Percentiles rank a stretch among this genome's conserved stretches.
These are phyloP conservation scores for Xanthia togata DNA, from an alignment of 2,888 invertebrate genomes.

Conservation along the genomic window DNA sequence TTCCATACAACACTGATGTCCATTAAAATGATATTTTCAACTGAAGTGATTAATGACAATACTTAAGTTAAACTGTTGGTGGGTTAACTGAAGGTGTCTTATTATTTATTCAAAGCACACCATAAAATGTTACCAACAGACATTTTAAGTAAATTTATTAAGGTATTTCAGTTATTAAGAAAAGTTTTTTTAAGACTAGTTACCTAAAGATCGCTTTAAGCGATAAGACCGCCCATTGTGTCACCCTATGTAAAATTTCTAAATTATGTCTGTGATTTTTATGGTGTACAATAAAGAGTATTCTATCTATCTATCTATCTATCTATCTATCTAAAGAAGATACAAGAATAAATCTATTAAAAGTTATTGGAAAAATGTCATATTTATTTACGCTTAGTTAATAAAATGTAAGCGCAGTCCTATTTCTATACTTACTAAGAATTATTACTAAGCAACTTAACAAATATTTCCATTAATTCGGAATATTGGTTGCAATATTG, in stretches of 20 bases:
- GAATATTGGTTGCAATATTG: not conserved
- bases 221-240: no score
- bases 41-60: conserved; percentile 26
- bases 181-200: not conserved
- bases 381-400: no score
- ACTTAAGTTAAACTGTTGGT: not conserved
- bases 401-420: not conserved
- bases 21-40: not conserved
- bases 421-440: not conserved
- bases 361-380: not conserved
- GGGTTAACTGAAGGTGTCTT: no score
- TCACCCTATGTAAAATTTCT: no score
- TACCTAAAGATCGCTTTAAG: no score
- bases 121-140: not conserved
- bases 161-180: conserved; percentile 1
- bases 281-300: no score
- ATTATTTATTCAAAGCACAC: conserved; percentile 9
- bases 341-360: not conserved
- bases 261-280: no score
- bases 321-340: not conserved
- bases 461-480: not conserved
- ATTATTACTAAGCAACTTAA: not conserved
- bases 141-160: not conserved
- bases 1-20: not conserved
- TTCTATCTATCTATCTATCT: no score